Conservation (phyloP, 2,113 vertebrate genomes). For the Antechinus stuartii region DNA sequence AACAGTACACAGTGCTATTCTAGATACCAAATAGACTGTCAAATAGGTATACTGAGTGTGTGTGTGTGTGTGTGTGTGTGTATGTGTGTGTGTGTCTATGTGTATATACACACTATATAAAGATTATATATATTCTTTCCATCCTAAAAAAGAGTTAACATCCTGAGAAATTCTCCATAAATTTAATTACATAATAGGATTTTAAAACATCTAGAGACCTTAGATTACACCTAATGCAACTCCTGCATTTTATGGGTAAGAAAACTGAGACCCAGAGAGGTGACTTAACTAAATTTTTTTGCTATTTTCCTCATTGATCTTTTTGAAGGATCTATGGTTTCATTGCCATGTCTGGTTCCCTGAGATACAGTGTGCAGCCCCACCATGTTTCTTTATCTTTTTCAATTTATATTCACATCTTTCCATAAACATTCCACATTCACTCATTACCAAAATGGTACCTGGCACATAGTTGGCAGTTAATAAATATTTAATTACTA, state of each 20-base stretch:
- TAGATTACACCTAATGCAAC: neutral
- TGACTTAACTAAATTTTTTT: neutral
- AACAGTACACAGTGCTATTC: neutral
- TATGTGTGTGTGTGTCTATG: too few relatives aligned
- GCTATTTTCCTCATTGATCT: neutral
- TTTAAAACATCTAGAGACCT: neutral
- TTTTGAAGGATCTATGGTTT: neutral
- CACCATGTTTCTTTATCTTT: neutral
- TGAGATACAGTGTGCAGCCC: neutral
- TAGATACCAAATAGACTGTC: slow-evolving; percentile 22
- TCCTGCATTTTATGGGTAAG: neutral
- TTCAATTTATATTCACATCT: neutral
- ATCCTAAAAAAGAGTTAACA: neutral
- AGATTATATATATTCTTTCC: too few relatives aligned
- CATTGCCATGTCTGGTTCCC: neutral
- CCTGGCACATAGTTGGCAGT: neutral
- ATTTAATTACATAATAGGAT: neutral
- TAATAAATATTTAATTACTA: neutral
- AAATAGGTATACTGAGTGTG: neutral
- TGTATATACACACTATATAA: too few relatives aligned
- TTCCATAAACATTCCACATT: neutral
- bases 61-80: neutral
- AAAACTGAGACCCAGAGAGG: slow-evolving; percentile 30
- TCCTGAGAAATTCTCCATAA: neutral
- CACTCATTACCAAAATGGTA: neutral